phyloP scores from a whole-genome alignment of 2,113 vertebrate species.

The Corythornis cristatus region DNA sequence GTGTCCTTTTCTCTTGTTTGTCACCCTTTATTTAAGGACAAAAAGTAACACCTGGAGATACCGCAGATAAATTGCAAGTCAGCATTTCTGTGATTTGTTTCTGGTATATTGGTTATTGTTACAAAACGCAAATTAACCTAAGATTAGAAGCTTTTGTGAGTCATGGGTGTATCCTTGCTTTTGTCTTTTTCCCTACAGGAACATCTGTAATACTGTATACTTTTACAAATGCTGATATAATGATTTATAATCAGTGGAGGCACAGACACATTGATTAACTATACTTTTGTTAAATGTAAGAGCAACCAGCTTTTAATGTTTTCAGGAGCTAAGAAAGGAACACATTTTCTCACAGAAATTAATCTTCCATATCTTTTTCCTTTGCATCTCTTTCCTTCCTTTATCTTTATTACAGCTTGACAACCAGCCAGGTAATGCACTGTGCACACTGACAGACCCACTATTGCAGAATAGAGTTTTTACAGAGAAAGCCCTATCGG shows the following conservation, averaged over 20 bases:
- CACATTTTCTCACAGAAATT: slow-evolving; percentile 24
- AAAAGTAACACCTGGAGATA: background rate
- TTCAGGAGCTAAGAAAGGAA: background rate
- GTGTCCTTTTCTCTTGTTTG: background rate
- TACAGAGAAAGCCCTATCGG: background rate
- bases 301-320: background rate
- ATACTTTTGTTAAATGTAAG: slow-evolving; percentile 3
- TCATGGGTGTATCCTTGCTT: background rate
- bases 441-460: background rate
- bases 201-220: background rate
- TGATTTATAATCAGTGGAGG: background rate
- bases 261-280: slow-evolving; percentile 14
- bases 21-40: background rate
- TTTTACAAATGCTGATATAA: slow-evolving; percentile 19
- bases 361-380: background rate
- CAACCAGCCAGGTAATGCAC: background rate
- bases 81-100: slow-evolving; percentile 26
- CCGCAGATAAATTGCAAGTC: background rate
- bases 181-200: slow-evolving; percentile 4
- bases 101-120: background rate
- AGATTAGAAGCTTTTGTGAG: slow-evolving; percentile 24
- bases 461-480: background rate
- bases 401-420: slow-evolving; percentile 22
- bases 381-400: slow-evolving; percentile 26
- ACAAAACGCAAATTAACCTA: slow-evolving; percentile 7